phyloP scores from a whole-genome alignment of 2,888 invertebrate genomes.

The Agapostemon virescens region DNA sequence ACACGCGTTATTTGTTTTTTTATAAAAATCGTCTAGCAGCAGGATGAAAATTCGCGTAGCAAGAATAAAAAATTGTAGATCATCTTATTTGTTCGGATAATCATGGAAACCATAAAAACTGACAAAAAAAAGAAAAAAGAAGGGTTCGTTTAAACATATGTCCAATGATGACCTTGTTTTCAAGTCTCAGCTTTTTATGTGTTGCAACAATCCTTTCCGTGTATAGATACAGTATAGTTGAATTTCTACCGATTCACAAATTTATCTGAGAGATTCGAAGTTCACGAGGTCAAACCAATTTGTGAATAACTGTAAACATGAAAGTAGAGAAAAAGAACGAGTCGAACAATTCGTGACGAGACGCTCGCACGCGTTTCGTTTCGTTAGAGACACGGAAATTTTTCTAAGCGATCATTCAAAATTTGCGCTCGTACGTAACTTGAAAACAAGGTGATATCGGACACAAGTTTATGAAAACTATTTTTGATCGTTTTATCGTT shows the following conservation, averaged over 20 bases:
- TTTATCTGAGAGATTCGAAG: background rate
- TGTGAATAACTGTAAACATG: background rate
- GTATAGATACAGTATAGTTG: background rate
- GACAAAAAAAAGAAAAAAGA: background rate
- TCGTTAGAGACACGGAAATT: background rate
- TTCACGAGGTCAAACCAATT: conserved; percentile 7
- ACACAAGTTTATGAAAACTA: background rate
- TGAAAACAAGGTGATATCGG: background rate
- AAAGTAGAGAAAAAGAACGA: background rate
- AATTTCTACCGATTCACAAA: background rate
- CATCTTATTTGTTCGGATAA: background rate
- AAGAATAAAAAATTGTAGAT: too few relatives aligned
- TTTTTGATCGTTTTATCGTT: background rate
- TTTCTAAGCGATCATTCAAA: background rate
- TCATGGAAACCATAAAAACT: background rate
- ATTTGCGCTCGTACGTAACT: background rate
- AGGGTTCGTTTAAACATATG: background rate
- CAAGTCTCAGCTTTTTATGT: background rate
- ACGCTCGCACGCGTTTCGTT: background rate
- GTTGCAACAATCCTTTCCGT: background rate
- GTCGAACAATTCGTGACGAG: background rate
- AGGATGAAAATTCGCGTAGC: too few relatives aligned
- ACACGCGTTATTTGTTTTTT: too few relatives aligned
- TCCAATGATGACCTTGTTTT: background rate
- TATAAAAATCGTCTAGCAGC: too few relatives aligned